Percentiles rank a stretch among this genome's conserved stretches.
phyloP scores from a whole-genome alignment of 2,797 vertebrate species.

The Neomorphus geoffroyi region DNA sequence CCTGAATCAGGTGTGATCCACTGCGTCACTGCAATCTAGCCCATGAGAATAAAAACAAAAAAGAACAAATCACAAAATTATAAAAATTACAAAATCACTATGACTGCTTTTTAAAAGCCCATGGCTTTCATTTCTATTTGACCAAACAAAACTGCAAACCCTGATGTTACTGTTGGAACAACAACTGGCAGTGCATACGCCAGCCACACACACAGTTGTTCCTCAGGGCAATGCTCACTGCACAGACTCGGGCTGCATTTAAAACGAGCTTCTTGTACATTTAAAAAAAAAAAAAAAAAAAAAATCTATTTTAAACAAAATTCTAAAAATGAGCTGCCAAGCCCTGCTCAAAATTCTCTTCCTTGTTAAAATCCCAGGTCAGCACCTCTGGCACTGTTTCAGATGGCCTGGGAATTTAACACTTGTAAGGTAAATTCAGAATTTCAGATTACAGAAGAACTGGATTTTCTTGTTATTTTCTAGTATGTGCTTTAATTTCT shows the following conservation, averaged over 20 bases:
- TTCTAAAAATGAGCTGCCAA: neutral
- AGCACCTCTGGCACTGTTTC: neutral
- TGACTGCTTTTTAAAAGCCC: neutral
- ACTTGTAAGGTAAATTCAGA: neutral
- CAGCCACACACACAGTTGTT: neutral
- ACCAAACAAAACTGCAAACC: neutral
- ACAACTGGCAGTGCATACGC: neutral
- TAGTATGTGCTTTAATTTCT: neutral
- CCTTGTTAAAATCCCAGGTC: neutral
- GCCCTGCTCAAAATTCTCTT: neutral
- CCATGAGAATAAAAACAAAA: neutral
- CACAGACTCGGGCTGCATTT: neutral
- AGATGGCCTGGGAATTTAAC: neutral
- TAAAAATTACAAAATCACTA: neutral
- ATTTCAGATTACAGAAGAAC: neutral
- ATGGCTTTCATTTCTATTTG: neutral
- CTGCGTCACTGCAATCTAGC: neutral
- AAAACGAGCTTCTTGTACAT: neutral
- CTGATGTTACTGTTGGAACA: neutral
- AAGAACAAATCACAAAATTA: neutral
- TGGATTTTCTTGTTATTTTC: neutral
- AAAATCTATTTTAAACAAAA: neutral
- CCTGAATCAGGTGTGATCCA: neutral
- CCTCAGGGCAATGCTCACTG: neutral
- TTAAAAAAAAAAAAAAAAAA: neutral